Evolutionary conservation across 1,140 invertebrate genomes (phyloP), one percentile per base, ranked within the genome.

Genomic region (Rhizoglyphus robini): DNA sequence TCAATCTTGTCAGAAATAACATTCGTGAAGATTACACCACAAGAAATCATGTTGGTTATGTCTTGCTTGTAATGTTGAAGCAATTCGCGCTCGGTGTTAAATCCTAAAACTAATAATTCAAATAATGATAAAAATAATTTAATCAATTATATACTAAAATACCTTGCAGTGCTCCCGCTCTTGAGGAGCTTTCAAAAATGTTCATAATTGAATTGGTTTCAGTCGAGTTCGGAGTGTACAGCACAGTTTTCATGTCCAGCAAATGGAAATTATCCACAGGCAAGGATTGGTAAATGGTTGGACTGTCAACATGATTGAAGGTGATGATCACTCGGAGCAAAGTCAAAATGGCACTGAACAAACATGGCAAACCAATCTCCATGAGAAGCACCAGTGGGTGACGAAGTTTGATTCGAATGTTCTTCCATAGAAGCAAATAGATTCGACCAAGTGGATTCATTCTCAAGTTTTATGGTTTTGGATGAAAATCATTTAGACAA

Each of bases 391-490:
- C 84, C 46, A 82, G 68, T 47, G 83, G 84, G 74, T 86, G 85
- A 63, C 86, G 78, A 75, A 80, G 83, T 76, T 88, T 84, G 25
- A 90, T 78, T 13, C 83, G 77, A 77, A 84, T 87, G 72, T 90
- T 90, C 75, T 92, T 92, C 88, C 88, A 91, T 71, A 89, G 79
- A 20, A 92, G 74, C 31, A 91, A 76, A 30, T 71, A 61, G 25
- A 80, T 73, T 69, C 79, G 73, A 18, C n/a, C n/a, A n/a, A n/a
- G n/a, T n/a, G n/a, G n/a, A n/a, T n/a, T n/a, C n/a, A n/a, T n/a
- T n/a, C n/a, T n/a, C n/a, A n/a, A n/a, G n/a, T n/a, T n/a, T n/a
- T n/a, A n/a, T n/a, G n/a, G n/a, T n/a, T n/a, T n/a, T n/a, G n/a
- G n/a, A n/a, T n/a, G n/a, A n/a, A n/a, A n/a, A n/a, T n/a, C n/a